Base-by-base conservation (phyloP, 2,888 invertebrate genomes). In the Catocala sponsa region DNA sequence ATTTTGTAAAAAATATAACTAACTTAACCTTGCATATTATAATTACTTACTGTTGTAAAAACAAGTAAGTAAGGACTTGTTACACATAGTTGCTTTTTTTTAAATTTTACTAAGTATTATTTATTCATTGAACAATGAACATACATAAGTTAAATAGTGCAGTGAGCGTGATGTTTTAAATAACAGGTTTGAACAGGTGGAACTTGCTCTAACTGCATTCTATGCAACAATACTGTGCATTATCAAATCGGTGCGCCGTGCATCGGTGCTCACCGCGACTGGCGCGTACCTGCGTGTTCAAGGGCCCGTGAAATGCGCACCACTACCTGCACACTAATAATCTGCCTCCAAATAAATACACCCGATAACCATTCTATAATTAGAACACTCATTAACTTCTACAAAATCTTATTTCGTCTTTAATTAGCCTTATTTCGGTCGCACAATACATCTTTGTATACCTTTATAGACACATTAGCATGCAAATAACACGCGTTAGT, bases 291-390 rank as follows among this genome's bases (percentile, higher is more conserved):
- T 83, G 79, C 82, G 81, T 86, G 87, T 72, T 78, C 89, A 91
- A 89, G 91, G 92, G 88, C 80, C 91, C 91, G 86, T 91, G 86
- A 91, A 92, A 91, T 89, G 84, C 79, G 65, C 61, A 59, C 55
- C 63, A 70, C 71, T 70, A 71, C 72, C 64, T 70, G 70, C 69
- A 70, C 63, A 70, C 63, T 72, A 80, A 79, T 73, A 78, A 74
- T 63, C 65, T 68, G 72, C 76, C 76, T 72, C 69, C 54, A 71
- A 75, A 71, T 72, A 51, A 63, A 47, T 59, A 59, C 47, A 58
- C 25, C 48, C 50, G 12, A 68, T 66, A 70, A 71, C 73, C 64
- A 74, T 68, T 69, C 72, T 66, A 74, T 65, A 65, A 74, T 73
- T 72, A 78, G 73, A 65, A 71, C 69, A 68, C 67, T 53, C 32